Evolutionary conservation across 2,113 vertebrate genomes (phyloP).

Genomic region (Salminus brasiliensis): DNA sequence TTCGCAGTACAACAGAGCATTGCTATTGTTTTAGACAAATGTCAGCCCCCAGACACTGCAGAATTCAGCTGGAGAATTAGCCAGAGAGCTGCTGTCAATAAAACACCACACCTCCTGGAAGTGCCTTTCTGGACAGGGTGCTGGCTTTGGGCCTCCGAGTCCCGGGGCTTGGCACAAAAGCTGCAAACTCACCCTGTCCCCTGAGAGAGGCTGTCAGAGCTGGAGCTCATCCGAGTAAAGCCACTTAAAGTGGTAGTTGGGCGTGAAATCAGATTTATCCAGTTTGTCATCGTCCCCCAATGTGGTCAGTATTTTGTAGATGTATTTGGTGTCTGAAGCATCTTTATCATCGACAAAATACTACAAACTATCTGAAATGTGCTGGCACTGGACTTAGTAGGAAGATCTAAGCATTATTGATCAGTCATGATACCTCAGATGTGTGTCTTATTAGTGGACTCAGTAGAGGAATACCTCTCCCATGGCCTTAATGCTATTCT

Average conservation of each 20-base stretch:
- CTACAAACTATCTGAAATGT: too few species aligned
- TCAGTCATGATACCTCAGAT: background rate
- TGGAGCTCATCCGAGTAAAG: background rate
- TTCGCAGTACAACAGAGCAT: background rate
- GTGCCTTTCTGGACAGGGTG: conserved; percentile 5
- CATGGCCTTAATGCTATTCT: background rate
- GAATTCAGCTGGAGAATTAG: background rate
- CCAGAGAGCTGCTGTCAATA: conserved; percentile 15
- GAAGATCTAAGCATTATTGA: conserved; percentile 20
- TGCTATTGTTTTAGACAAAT: background rate
- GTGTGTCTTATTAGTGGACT: conserved; percentile 14
- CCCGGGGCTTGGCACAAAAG: background rate
- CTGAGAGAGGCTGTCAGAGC: background rate
- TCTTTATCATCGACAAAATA: too few species aligned
- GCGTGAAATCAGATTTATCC: background rate
- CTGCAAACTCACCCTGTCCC: conserved; percentile 13
- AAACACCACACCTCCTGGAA: conserved; percentile 14
- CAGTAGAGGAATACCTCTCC: background rate
- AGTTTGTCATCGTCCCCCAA: background rate
- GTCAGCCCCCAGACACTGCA: background rate
- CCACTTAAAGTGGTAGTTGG: background rate
- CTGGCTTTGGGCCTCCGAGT: background rate
- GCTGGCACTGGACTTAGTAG: background rate
- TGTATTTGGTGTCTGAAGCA: too few species aligned
- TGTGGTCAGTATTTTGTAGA: background rate